Evolutionary conservation across 2,797 vertebrate genomes (phyloP), one percentile per base, ranked within the genome.

Genomic region (Carapus acus): DNA sequence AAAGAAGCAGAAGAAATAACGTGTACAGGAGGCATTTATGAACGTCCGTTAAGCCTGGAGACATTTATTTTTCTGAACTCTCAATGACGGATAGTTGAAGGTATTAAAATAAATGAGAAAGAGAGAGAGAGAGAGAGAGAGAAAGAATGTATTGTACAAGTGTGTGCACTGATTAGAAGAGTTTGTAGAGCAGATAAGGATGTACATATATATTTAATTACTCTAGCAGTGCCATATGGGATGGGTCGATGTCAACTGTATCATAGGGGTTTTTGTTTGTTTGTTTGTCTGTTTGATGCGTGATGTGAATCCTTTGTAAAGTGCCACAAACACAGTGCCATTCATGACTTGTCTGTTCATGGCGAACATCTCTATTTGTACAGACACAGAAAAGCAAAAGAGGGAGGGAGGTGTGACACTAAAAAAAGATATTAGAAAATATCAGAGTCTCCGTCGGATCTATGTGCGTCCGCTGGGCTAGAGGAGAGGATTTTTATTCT

Each of bases 181-280:
- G 23, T 42, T 40, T 55, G 43, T 46, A 34, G 7, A 71, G 61
- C 51, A 70, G 51, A 73, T 21, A 58, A 44, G 54, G 69, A 80
- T 76, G 65, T 74, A 49, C 54, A 70, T 75, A 77, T 76, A 49
- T 55, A 70, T 75, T 78, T 76, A 73, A 80, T 77, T 76, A 53
- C 49, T 61, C 65, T 62, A 13, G 65, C 44, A 46, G 57, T 79
- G 71, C 65, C 56, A 76, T 71, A 54, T 78, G 47, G 69, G 62
- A 61, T 66, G 20, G 56, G n/a, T 54, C 56, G 36, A 9, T 78
- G 68, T 72, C 29, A 29, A 56, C 44, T 52, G 60, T 65, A 39
- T 67, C 66, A 38, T 58, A 29, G 34, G 62, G 58, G 39, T 55
- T 19, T 66, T 42, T 42, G 47, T 39, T 52, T 62, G 33, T 54